Percentiles rank a stretch among this genome's conserved stretches.
Conservation (phyloP, 1,140 invertebrate genomes). For the Venturia canescens region DNA sequence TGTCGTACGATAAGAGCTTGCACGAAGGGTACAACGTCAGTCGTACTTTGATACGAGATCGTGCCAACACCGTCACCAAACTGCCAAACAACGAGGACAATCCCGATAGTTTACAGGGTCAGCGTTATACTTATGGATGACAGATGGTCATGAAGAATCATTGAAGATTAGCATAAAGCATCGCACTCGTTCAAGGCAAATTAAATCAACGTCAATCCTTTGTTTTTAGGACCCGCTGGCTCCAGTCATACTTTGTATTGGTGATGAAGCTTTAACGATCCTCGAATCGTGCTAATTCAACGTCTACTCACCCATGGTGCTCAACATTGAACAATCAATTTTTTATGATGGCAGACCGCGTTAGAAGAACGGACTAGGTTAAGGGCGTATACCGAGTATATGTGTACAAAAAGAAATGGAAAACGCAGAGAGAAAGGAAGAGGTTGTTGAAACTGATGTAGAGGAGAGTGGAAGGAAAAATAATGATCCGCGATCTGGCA, state of each 20-base stretch:
- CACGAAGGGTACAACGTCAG: slow-evolving; percentile 65
- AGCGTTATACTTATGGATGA: neutral
- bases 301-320: neutral
- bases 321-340: neutral
- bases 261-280: slow-evolving; percentile 17
- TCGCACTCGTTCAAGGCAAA: too few relatives aligned
- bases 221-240: slow-evolving; percentile 34
- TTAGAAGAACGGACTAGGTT: neutral
- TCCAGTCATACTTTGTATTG: slow-evolving; percentile 49
- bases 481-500: neutral
- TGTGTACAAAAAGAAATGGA: neutral
- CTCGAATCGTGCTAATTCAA: neutral
- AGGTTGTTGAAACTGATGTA: neutral
- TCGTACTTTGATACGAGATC: slow-evolving; percentile 68
- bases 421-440: neutral
- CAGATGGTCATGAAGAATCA: neutral
- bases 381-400: too few relatives aligned
- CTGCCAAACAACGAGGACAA: slow-evolving; percentile 35
- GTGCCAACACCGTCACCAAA: slow-evolving; percentile 54
- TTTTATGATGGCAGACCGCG: neutral
- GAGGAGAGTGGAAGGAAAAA: neutral
- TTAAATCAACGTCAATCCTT: neutral
- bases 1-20: slow-evolving; percentile 29
- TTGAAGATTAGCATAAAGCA: neutral
- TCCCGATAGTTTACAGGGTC: slow-evolving; percentile 26